Percentiles rank a stretch among this genome's conserved stretches.
phyloP scores from a whole-genome alignment of 2,888 invertebrate species.

The Agrochola macilenta region DNA sequence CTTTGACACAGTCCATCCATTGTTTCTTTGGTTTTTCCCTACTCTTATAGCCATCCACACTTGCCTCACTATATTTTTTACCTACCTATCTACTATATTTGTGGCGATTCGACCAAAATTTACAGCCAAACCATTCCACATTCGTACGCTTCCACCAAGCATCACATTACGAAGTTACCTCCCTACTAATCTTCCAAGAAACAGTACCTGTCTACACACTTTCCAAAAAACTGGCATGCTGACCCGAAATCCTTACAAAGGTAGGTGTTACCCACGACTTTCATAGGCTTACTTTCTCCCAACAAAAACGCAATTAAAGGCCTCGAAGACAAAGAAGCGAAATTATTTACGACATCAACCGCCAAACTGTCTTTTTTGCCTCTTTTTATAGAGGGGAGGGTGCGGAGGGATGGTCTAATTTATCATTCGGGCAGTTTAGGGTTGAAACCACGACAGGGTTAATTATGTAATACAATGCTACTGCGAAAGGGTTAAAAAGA shows the following conservation, averaged over 20 bases:
- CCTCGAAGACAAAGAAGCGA: conserved; percentile 49
- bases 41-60: not conserved
- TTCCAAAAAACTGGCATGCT: conserved; percentile 6
- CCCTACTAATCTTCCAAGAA: conserved; percentile 5
- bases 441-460: conserved; percentile 57
- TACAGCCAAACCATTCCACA: not conserved
- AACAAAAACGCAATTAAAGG: conserved; percentile 65
- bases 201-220: not conserved
- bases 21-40: not conserved
- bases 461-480: conserved; percentile 64
- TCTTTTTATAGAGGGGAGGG: conserved; percentile 47
- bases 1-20: not conserved
- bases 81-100: not conserved
- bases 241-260: conserved; percentile 41
- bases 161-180: conserved; percentile 14
- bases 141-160: not conserved
- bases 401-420: conserved; percentile 43
- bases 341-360: conserved; percentile 55
- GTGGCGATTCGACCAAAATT: not conserved
- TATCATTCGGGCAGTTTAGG: conserved; percentile 60
- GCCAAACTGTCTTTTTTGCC: conserved; percentile 54
- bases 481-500: conserved; percentile 61
- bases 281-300: conserved; percentile 25
- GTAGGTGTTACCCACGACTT: conserved; percentile 18
- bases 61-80: not conserved